Evolutionary conservation across 1,140 invertebrate species (phyloP).

Genomic region (Listronotus oregonensis): DNA sequence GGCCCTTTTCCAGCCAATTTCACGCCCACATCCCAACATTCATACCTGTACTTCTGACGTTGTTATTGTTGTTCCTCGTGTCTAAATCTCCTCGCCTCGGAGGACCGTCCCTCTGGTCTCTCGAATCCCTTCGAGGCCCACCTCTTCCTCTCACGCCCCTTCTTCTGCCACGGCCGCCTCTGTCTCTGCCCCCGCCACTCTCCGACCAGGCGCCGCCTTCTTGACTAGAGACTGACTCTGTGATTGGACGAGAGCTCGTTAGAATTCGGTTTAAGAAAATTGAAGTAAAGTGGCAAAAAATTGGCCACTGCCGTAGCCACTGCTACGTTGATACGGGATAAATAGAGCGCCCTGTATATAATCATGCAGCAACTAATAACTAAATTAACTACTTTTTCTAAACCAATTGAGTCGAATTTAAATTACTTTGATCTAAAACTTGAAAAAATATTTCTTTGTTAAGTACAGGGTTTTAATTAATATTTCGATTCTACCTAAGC

Average conservation of each 20-base stretch:
- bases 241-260: constrained; percentile 44
- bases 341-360: no score
- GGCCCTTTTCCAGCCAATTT: no score
- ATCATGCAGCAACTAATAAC: no score
- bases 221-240: constrained; percentile 66
- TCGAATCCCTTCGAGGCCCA: constrained; percentile 16
- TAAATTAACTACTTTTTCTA: no score
- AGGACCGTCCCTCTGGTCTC: background rate
- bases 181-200: constrained; percentile 54
- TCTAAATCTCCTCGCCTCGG: constrained; percentile 11
- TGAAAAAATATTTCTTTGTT: no score
- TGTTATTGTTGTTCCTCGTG: constrained; percentile 10
- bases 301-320: no score
- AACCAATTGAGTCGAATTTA: no score
- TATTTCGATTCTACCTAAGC: no score
- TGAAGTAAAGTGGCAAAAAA: background rate
- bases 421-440: no score
- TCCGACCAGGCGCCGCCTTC: constrained; percentile 63
- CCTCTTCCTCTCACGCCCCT: constrained; percentile 50
- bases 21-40: background rate
- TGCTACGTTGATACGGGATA: no score
- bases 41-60: constrained; percentile 2
- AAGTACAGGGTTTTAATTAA: no score
- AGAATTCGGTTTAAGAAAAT: constrained; percentile 27
- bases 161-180: constrained; percentile 52